Conservation (phyloP, 1,140 invertebrate species). For the Oncopodura yosiiana region DNA sequence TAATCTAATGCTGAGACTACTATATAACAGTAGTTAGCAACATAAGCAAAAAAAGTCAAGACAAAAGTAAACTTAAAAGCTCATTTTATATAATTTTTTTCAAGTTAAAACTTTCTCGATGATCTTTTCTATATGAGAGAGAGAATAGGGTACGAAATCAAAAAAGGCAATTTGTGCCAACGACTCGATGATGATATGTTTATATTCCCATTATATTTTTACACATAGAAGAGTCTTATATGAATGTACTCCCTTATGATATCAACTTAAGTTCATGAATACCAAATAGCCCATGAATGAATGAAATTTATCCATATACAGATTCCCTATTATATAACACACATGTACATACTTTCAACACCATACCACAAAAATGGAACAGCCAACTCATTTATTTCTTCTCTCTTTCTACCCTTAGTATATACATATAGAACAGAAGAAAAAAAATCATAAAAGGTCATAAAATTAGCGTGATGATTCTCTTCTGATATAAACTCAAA, state of each 20-base stretch:
- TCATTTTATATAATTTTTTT: too few relatives aligned
- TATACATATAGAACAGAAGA: too few relatives aligned
- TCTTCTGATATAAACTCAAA: background rate
- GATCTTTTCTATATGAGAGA: background rate
- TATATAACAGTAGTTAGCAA: slow-evolving; percentile 7
- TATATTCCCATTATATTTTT: slow-evolving; percentile 30
- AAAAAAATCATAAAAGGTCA: slow-evolving; percentile 28
- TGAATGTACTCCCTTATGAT: too few relatives aligned
- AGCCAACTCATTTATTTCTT: too few relatives aligned
- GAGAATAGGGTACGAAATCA: background rate
- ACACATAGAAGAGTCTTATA: too few relatives aligned
- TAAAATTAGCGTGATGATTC: slow-evolving; percentile 30
- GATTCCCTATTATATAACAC: too few relatives aligned
- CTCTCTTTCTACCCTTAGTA: background rate
- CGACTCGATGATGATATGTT: slow-evolving; percentile 32
- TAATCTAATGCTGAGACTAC: slow-evolving; percentile 20
- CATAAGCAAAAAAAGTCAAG: slow-evolving; percentile 1
- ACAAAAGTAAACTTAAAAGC: too few relatives aligned
- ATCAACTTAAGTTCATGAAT: slow-evolving; percentile 28
- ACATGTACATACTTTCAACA: background rate
- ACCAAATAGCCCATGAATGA: slow-evolving; percentile 12
- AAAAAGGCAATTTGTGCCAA: slow-evolving; percentile 31
- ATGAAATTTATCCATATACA: too few relatives aligned
- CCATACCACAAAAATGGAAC: too few relatives aligned
- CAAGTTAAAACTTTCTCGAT: background rate